Evolutionary conservation across 2,888 invertebrate species (phyloP), one percentile per base, ranked within the genome.

Genomic region (Phortica okadai): DNA sequence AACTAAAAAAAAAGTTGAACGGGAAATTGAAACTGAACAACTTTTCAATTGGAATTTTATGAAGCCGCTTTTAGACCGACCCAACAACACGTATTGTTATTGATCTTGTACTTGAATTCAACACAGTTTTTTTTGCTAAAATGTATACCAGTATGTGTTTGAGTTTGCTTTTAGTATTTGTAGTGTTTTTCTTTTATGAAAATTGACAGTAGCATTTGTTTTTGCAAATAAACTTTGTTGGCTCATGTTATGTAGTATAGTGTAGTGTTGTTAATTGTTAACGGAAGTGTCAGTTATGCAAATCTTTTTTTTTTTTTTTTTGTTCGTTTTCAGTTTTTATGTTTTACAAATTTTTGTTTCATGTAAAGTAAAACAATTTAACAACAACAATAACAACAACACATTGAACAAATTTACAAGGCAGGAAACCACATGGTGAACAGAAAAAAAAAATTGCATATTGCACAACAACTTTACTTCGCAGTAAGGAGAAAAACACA

Each of bases 221-320:
- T 8, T 69, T 69, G n/a, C 42, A 7, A 69, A n/a, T 14, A 59
- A 59, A 62, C 7, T 62, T 25, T 62, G 62, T 25, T 25, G 25
- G 6, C 59, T 16, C 16, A 21, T 59, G 16, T 16, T 21, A 16
- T 16, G 62, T 25, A 62, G 62, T 25, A 16, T 59, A 21, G 25
- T 21, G 59, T 59, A n/a, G 33, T 77, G 78, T 76, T 80, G 84
- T 85, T 83, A 83, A 83, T 83, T 85, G 82, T 83, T 85, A 83
- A 84, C 83, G 83, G 85, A 83, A 83, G 81, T 77, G 50, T 76
- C 73, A 76, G 83, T 84, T 85, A 85, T 83, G 85, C 80, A 83
- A 85, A 85, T 85, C 16, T 83, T 74, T 74, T 81, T 80, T 77
- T 79, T 74, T 81, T 50, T 83, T 74, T 74, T 81, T 80, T 77